phyloP scores from a whole-genome alignment of 2,113 vertebrate species.

The Ursus arctos region DNA sequence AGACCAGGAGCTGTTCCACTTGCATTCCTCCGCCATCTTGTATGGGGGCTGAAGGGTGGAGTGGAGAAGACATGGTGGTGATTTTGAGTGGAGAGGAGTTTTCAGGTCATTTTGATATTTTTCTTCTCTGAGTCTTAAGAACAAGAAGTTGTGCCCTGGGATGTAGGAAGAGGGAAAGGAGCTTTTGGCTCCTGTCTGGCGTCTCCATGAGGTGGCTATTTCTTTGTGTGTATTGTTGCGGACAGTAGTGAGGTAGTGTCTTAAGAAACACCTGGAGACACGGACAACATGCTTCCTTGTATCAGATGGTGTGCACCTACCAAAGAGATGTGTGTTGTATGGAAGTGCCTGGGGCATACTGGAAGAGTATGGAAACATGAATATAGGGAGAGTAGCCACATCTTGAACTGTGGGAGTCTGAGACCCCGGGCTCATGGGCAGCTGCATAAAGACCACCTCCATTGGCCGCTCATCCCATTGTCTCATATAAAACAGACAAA shows the following conservation, averaged over 20 bases:
- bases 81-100: constrained; percentile 30
- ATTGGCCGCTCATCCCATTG: constrained; percentile 83
- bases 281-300: background rate
- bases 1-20: constrained; percentile 21
- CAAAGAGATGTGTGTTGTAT: constrained; percentile 60
- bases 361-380: constrained; percentile 61
- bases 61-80: background rate
- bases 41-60: background rate
- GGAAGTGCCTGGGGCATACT: constrained; percentile 14
- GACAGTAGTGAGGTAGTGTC: background rate
- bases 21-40: constrained; percentile 54
- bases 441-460: constrained; percentile 79
- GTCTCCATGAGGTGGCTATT: background rate
- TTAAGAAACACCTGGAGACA: background rate
- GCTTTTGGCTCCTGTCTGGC: constrained; percentile 43
- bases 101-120: constrained; percentile 55
- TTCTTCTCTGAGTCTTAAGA: constrained; percentile 64
- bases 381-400: constrained; percentile 69
- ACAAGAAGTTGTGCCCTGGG: background rate
- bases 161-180: constrained; percentile 33
- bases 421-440: constrained; percentile 77
- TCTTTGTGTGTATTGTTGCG: background rate
- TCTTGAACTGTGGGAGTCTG: constrained; percentile 77
- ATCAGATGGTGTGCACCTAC: constrained; percentile 16
- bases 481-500: constrained; percentile 73